phyloP scores from a whole-genome alignment of 2,888 invertebrate species.

The Creontiades dilutus region DNA sequence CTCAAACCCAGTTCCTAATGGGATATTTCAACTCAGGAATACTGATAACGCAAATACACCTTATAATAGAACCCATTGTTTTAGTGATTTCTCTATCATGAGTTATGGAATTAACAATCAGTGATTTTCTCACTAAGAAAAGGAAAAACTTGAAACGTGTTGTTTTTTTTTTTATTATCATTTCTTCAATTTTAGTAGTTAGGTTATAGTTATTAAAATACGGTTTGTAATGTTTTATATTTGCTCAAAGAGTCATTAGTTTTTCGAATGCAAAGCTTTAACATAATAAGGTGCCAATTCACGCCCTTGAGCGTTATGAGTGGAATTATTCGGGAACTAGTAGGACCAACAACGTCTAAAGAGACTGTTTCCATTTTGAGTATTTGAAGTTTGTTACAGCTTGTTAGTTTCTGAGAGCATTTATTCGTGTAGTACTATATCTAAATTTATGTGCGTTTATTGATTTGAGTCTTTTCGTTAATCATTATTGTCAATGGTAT shows the following conservation, averaged over 20 bases:
- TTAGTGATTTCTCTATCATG: background rate
- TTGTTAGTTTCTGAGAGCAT: background rate
- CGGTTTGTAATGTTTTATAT: background rate
- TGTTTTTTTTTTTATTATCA: background rate
- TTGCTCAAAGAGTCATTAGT: slow-evolving; percentile 1
- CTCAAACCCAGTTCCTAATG: no score
- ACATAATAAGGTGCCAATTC: background rate
- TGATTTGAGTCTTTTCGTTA: background rate
- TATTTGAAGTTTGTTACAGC: background rate
- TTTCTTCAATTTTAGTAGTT: background rate
- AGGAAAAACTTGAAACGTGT: background rate
- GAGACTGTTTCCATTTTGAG: background rate
- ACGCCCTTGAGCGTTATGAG: background rate
- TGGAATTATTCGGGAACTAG: background rate
- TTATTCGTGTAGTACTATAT: no score
- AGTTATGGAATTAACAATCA: no score
- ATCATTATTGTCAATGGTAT: background rate
- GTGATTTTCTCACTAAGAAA: no score
- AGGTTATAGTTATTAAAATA: background rate
- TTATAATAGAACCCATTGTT: background rate
- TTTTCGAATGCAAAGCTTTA: slow-evolving; percentile 1
- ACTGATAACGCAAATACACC: background rate
- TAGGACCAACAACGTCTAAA: background rate
- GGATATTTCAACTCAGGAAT: background rate
- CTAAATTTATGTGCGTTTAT: background rate